phyloP scores from a whole-genome alignment of 2,888 invertebrate species.

The Catocala sponsa region DNA sequence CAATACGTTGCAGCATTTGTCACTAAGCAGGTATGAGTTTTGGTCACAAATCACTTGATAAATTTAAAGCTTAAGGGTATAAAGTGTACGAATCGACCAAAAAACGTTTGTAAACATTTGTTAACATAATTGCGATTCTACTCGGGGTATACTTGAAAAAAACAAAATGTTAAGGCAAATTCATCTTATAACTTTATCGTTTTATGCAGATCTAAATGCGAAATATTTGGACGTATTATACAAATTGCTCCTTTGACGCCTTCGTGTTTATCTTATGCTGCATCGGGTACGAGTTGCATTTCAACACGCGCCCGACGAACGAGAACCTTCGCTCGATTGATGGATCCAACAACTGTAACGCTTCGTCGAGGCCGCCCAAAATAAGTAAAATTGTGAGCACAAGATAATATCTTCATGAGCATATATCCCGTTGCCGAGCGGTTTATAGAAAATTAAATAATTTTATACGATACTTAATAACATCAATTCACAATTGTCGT shows the following conservation, averaged over 20 bases:
- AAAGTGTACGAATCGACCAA: constrained; percentile 38
- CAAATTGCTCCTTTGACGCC: constrained; percentile 81
- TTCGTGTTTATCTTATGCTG: constrained; percentile 64
- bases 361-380: constrained; percentile 57
- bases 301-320: constrained; percentile 59
- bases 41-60: constrained; percentile 49
- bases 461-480: constrained; percentile 30
- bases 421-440: constrained; percentile 40
- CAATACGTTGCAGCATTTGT: constrained; percentile 60
- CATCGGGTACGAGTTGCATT: constrained; percentile 66
- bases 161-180: constrained; percentile 52
- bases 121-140: constrained; percentile 43
- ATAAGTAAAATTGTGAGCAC: constrained; percentile 50
- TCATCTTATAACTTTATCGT: constrained; percentile 65
- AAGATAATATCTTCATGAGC: constrained; percentile 57
- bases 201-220: constrained; percentile 66
- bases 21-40: constrained; percentile 47
- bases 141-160: constrained; percentile 26
- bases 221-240: constrained; percentile 73
- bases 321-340: constrained; percentile 56
- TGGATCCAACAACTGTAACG: constrained; percentile 54
- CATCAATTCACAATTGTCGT: constrained; percentile 23
- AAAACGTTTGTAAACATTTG: constrained; percentile 41
- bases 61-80: constrained; percentile 41
- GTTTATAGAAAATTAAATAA: constrained; percentile 36